A percentile compares a stretch with the other conserved stretches of the same genome.
These are phyloP conservation scores for Slavum lentiscoides DNA, from an alignment of 2,888 invertebrate genomes.

Conservation along the genomic window DNA sequence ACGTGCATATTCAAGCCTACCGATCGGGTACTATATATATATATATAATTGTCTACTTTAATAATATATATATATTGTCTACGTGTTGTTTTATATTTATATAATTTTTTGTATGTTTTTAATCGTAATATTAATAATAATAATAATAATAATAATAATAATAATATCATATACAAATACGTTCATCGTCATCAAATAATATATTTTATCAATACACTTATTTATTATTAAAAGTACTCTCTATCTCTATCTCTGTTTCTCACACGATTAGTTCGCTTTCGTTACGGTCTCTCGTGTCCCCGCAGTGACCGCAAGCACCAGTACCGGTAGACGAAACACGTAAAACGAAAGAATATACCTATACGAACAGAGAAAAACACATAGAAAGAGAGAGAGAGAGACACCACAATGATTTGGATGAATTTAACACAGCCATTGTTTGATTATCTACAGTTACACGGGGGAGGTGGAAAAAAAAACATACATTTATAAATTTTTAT, in stretches of 20 bases:
- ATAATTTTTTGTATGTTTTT: too few relatives aligned
- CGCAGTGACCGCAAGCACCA: too few relatives aligned
- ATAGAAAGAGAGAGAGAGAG: constrained; percentile 16
- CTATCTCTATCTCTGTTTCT: background rate
- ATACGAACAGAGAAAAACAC: too few relatives aligned
- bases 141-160: constrained; percentile 6
- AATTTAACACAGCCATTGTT: constrained; percentile 53
- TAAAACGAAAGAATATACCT: too few relatives aligned
- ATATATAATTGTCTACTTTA: constrained; percentile 45
- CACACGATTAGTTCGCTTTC: too few relatives aligned
- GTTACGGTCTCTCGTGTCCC: too few relatives aligned
- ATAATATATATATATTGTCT: constrained; percentile 41
- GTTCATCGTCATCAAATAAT: constrained; percentile 7
- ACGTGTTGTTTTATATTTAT: constrained; percentile 22
- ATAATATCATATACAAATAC: constrained; percentile 18
- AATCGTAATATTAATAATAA: constrained; percentile 7
- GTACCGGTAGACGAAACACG: too few relatives aligned
- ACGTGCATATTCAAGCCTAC: constrained; percentile 3
- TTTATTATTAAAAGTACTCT: background rate
- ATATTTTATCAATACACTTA: constrained; percentile 24
- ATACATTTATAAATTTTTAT: constrained; percentile 26
- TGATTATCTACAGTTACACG: constrained; percentile 53
- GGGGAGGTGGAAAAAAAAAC: constrained; percentile 12
- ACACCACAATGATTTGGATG: constrained; percentile 48
- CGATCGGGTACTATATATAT: constrained; percentile 39